phyloP scores from a whole-genome alignment of 2,113 vertebrate species.

The Orthonyx spaldingii region DNA sequence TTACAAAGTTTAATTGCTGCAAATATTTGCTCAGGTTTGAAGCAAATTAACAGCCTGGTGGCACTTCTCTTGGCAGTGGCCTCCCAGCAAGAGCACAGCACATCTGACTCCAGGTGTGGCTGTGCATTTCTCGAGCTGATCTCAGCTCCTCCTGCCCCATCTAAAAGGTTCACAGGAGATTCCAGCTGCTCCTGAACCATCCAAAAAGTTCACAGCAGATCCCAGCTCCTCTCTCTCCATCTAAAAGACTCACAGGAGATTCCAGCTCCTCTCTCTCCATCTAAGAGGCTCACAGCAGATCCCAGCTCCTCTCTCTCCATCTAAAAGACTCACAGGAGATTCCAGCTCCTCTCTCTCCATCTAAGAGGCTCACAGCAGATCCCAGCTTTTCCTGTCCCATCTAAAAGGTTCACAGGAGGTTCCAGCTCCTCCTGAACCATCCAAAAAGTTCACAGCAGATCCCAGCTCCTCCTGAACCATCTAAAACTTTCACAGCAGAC shows the following conservation, averaged over 20 bases:
- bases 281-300: not conserved
- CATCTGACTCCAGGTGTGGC: not conserved
- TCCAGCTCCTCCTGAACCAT: not conserved
- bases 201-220: not conserved
- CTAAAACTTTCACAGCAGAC: fast-evolving
- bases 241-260: not conserved
- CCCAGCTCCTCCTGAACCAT: fast-evolving
- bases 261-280: not conserved
- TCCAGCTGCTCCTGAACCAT: not conserved
- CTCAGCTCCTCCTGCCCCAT: not conserved
- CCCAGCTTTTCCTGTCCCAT: not conserved
- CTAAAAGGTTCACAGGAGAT: not conserved
- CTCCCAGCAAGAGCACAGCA: not conserved
- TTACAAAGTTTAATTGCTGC: not conserved
- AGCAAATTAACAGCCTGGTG: not conserved
- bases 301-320: not conserved
- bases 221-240: not conserved
- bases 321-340: not conserved
- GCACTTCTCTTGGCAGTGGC: not conserved
- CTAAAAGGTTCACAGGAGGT: not conserved
- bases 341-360: not conserved
- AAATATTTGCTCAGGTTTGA: not conserved
- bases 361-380: not conserved
- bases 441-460: not conserved
- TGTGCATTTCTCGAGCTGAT: not conserved